Base-by-base conservation (phyloP, 2,113 vertebrate genomes). In the Cyphomyrus discorhynchus region DNA sequence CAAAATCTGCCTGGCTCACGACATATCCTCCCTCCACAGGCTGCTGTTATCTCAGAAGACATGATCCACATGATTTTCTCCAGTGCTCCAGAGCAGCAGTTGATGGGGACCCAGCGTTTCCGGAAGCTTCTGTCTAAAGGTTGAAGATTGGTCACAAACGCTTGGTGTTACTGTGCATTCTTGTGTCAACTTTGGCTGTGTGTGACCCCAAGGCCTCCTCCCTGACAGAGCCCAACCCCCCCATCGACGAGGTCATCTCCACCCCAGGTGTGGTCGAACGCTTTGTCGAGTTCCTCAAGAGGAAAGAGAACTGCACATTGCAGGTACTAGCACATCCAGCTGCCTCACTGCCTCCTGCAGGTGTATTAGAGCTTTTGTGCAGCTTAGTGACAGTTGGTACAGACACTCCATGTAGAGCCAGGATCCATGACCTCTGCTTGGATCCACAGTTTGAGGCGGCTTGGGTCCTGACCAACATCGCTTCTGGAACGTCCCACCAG, bases 31-130 rank as follows among this genome's bases (percentile, higher is more conserved):
- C 88, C 15, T 45, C 62, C 3, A 93, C 77, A 96, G 96, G 93
- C 94, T 90, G 97, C 95, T 49, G 97, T 97, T 86, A 99, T 99
- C 93, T 98, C 98, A n/a, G 96, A 97, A 53, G 98, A 99, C 94
- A 99, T 99, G 98, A 98, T 96, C 88, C 97, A 99, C 93, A 99
- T 99, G 98, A 99, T 99, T 94, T 99, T 99, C 95, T 99, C 98
- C 39, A 97, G 96, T 90, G 97, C 96, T 88, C 97, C 98, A 89
- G 98, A 99, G 90, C 98, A 99, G 88, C 98, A 99, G 92, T 97
- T 99, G 91, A 97, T 98, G 92, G 98, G 98, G 89, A 99, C 98
- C 8, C 98, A 99, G 93, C 98, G 98, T 91, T 99, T 99, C 93
- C 94, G 98, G 93, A 99, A 99, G 93, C 96, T 99, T 2, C 97